Evolutionary conservation across 2,888 invertebrate genomes (phyloP).

Genomic region (Hemaris fuciformis): DNA sequence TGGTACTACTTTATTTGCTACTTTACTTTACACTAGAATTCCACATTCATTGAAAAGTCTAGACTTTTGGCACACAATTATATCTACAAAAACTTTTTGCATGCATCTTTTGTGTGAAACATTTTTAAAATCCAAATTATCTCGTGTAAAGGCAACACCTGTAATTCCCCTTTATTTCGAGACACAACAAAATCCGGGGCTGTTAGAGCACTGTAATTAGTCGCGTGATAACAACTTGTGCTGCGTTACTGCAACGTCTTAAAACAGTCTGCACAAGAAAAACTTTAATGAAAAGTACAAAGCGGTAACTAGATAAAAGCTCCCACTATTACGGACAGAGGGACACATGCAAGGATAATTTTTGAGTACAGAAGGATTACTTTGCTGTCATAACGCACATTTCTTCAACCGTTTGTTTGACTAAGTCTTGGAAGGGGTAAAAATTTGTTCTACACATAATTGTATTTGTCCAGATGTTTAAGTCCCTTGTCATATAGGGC

Average conservation of each 20-base stretch:
- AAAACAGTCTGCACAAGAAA: conserved; percentile 15
- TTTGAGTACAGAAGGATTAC: neutral
- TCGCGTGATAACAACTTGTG: neutral
- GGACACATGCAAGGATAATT: neutral
- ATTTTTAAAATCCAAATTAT: neutral
- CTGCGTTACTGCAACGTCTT: neutral
- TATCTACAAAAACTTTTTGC: neutral
- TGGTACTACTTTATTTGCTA: too few species aligned
- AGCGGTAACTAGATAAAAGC: conserved; percentile 20
- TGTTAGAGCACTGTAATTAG: neutral
- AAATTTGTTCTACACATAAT: neutral
- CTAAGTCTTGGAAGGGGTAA: too few species aligned
- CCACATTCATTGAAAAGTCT: too few species aligned
- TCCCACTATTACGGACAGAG: conserved; percentile 16
- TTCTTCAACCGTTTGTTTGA: neutral
- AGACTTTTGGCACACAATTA: neutral
- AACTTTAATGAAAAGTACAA: conserved; percentile 23
- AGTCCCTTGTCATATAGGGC: too few species aligned
- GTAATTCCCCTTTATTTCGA: neutral
- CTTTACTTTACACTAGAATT: too few species aligned
- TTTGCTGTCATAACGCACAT: neutral
- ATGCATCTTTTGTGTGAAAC: neutral
- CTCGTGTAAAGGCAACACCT: neutral
- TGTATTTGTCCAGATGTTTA: too few species aligned
- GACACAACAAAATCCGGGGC: neutral